Percentiles rank a stretch among this genome's conserved stretches.
Evolutionary conservation across 2,888 invertebrate genomes (phyloP).

Genomic region (Drosophila kuntzei): DNA sequence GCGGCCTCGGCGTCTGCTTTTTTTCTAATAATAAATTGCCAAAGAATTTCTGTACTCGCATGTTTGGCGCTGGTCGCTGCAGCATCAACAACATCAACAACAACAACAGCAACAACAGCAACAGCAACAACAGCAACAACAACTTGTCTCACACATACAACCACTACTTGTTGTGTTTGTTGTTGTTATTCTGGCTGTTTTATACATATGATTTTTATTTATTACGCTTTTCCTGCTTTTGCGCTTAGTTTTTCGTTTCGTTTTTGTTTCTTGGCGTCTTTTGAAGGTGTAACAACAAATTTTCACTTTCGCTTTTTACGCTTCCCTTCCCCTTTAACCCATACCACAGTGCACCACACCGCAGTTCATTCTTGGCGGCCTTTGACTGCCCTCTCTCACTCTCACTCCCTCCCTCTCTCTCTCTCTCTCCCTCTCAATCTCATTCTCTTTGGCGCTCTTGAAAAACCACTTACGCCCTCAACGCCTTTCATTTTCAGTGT

Average conservation of each 20-base stretch:
- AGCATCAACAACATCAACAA: slow-evolving; percentile 39
- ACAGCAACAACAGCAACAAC: slow-evolving; percentile 29
- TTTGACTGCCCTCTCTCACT: not conserved
- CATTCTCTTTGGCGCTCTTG: slow-evolving; percentile 10
- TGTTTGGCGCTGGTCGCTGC: slow-evolving; percentile 58
- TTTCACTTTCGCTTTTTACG: slow-evolving; percentile 64
- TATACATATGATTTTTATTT: slow-evolving; percentile 51
- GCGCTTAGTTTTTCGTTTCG: slow-evolving; percentile 35
- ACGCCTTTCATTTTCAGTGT: slow-evolving; percentile 41
- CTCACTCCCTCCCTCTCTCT: too few relatives aligned
- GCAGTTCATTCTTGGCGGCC: not conserved
- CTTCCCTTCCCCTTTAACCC: slow-evolving; percentile 21
- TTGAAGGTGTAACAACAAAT: slow-evolving; percentile 48
- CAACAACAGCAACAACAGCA: slow-evolving; percentile 20
- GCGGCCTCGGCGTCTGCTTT: slow-evolving; percentile 69
- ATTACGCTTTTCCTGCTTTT: slow-evolving; percentile 45
- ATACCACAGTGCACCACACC: not conserved
- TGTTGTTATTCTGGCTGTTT: slow-evolving; percentile 20
- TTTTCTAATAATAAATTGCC: slow-evolving; percentile 78
- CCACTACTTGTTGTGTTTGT: not conserved
- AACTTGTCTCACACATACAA: slow-evolving; percentile 27
- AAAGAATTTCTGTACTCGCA: slow-evolving; percentile 69
- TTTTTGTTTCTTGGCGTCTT: slow-evolving; percentile 21
- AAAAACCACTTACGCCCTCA: slow-evolving; percentile 35
- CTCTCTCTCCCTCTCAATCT: not conserved